phyloP scores from a whole-genome alignment of 1,140 invertebrate species.

The Phortica variegata region DNA sequence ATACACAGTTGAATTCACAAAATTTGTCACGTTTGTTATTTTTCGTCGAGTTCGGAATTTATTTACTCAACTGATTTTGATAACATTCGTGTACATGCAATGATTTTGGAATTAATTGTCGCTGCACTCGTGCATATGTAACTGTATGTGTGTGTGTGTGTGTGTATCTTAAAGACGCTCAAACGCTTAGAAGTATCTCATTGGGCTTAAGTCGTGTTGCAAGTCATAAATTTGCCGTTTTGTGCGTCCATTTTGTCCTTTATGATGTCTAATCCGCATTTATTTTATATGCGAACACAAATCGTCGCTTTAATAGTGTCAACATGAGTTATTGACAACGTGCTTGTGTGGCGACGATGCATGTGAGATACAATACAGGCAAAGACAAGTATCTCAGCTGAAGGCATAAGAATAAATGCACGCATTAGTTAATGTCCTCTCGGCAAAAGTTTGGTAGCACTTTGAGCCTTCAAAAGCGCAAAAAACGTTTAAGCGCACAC shows the following conservation, averaged over 20 bases:
- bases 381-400: no score
- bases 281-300: conserved; percentile 57
- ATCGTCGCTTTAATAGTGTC: conserved; percentile 57
- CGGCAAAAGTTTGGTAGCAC: conserved; percentile 23
- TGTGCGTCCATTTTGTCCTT: conserved; percentile 55
- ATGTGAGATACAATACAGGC: no score
- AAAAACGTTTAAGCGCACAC: conserved; percentile 32
- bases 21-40: conserved; percentile 57
- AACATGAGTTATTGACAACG: conserved; percentile 51
- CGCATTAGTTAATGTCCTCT: conserved; percentile 54
- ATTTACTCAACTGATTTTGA: conserved; percentile 58
- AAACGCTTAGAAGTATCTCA: no score
- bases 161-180: not conserved
- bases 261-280: conserved; percentile 58
- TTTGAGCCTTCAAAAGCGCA: no score
- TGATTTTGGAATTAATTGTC: conserved; percentile 40
- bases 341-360: not conserved
- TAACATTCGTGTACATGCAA: conserved; percentile 55
- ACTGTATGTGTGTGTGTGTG: not conserved
- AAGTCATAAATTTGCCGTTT: conserved; percentile 55
- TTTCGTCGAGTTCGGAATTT: conserved; percentile 35
- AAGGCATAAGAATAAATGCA: conserved; percentile 42
- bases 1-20: conserved; percentile 51
- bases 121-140: no score
- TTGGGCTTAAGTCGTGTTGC: no score